Conservation (phyloP, 2,888 invertebrate species). For the Lepidocyrtinus sp. region DNA sequence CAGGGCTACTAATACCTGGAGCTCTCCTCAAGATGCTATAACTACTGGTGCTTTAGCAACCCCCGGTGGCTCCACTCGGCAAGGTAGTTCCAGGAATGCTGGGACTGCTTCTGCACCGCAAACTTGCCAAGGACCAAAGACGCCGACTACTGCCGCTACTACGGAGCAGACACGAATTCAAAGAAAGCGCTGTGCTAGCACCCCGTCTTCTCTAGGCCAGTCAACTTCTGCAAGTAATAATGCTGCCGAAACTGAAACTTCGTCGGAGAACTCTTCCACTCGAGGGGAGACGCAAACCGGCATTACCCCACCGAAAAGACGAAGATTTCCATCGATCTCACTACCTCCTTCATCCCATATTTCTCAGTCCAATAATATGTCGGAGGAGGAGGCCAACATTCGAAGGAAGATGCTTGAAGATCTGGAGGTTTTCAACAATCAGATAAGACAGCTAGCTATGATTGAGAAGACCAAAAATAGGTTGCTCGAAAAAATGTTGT, state of each 20-base stretch:
- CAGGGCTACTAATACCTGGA: conserved; percentile 28
- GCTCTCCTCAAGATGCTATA: conserved; percentile 30
- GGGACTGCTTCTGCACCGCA: background rate
- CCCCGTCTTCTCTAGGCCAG: conserved; percentile 61
- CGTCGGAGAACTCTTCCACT: conserved; percentile 23
- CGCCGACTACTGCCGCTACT: conserved; percentile 38
- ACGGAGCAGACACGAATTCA: conserved; percentile 49
- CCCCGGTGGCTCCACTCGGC: conserved; percentile 30
- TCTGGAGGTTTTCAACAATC: conserved; percentile 63
- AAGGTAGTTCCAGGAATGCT: conserved; percentile 31
- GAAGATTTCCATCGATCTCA: conserved; percentile 64
- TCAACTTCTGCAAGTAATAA: conserved; percentile 49
- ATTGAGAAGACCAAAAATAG: conserved; percentile 64
- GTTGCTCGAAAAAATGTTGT: conserved; percentile 60
- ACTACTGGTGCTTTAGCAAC: conserved; percentile 44
- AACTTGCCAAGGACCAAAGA: conserved; percentile 46
- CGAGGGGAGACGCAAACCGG: conserved; percentile 30
- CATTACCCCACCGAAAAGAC: conserved; percentile 66
- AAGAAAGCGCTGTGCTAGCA: conserved; percentile 63
- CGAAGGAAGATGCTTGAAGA: conserved; percentile 65
- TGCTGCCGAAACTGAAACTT: conserved; percentile 43
- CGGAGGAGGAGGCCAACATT: conserved; percentile 56
- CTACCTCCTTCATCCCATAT: conserved; percentile 48
- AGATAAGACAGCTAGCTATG: conserved; percentile 61
- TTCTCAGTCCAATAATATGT: conserved; percentile 50